These are phyloP conservation scores for Trichomalopsis sarcophagae DNA, from an alignment of 1,140 invertebrate species.

Conservation along the genomic window DNA sequence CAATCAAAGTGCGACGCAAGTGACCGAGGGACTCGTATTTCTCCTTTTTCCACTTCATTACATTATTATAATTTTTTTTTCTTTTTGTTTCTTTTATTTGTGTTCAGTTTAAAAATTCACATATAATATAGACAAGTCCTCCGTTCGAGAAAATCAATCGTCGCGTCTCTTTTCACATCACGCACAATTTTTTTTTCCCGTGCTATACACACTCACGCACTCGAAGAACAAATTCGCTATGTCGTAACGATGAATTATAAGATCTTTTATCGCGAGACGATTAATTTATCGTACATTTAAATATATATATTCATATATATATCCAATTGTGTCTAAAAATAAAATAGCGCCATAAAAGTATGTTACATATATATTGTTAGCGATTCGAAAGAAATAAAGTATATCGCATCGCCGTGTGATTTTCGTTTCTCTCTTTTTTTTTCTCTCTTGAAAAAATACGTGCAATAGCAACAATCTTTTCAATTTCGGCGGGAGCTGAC, in stretches of 20 bases:
- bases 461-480: slow-evolving; percentile 47
- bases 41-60: background rate
- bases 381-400: slow-evolving; percentile 31
- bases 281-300: slow-evolving; percentile 43
- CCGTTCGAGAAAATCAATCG: background rate
- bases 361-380: slow-evolving; percentile 40
- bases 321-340: slow-evolving; percentile 48
- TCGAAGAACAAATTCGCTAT: slow-evolving; percentile 47
- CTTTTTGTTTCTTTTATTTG: background rate
- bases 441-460: slow-evolving; percentile 47
- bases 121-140: slow-evolving; percentile 10
- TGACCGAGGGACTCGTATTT: slow-evolving; percentile 32
- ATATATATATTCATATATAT: slow-evolving; percentile 41
- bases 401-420: slow-evolving; percentile 11
- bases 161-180: slow-evolving; percentile 13
- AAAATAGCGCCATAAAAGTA: slow-evolving; percentile 39
- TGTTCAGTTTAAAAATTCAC: slow-evolving; percentile 31
- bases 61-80: slow-evolving; percentile 4
- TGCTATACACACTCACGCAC: slow-evolving; percentile 39
- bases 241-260: slow-evolving; percentile 37
- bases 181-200: slow-evolving; percentile 31
- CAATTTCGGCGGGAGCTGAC: background rate
- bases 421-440: slow-evolving; percentile 11
- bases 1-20: slow-evolving; percentile 41
- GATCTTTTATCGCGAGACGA: slow-evolving; percentile 27